phyloP scores from a whole-genome alignment of 2,113 vertebrate species.

The Cyanistes caeruleus region DNA sequence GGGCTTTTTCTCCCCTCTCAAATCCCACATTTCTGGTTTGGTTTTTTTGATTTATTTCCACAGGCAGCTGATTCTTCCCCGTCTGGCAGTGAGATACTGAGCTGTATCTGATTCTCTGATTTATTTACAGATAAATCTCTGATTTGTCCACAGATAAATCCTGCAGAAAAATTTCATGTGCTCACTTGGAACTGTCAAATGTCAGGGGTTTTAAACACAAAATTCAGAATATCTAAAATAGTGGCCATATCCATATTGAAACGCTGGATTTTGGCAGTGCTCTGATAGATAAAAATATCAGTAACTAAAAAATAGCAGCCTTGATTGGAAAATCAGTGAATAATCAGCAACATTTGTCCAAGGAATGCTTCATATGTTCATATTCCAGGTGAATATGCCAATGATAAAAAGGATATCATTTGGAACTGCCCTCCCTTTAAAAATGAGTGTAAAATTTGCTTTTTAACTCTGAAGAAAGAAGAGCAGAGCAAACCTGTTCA shows the following conservation, averaged over 20 bases:
- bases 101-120: not conserved
- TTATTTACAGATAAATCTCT: not conserved
- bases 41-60: not conserved
- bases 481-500: not conserved
- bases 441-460: not conserved
- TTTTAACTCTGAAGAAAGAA: not conserved
- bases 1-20: not conserved
- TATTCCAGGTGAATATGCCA: not conserved
- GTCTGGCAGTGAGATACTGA: not conserved
- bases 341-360: not conserved
- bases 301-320: not conserved
- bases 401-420: fast-evolving
- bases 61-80: not conserved
- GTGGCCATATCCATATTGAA: not conserved
- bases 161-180: not conserved
- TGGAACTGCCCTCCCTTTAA: not conserved
- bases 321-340: not conserved
- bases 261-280: not conserved
- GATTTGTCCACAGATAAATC: not conserved
- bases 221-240: not conserved
- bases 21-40: not conserved
- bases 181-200: not conserved
- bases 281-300: not conserved
- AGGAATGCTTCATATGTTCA: not conserved
- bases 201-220: not conserved